Evolutionary conservation across 2,113 vertebrate genomes (phyloP), one percentile per base, ranked within the genome.

Genomic region (Turdus rufiventris): DNA sequence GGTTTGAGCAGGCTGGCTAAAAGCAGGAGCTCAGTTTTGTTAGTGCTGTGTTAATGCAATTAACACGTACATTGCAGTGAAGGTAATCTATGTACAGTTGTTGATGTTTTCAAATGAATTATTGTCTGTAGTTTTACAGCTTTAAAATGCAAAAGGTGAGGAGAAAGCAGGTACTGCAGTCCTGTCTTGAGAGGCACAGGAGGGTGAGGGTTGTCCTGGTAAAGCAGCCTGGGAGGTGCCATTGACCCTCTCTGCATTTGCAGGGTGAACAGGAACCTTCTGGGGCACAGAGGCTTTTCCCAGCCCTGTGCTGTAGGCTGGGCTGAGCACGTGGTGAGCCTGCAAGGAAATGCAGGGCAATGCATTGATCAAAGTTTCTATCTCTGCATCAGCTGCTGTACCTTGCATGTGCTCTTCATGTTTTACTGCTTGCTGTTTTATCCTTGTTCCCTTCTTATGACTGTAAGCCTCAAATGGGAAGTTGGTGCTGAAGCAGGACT

Each of bases 361-460:
- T 93, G 53, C 26, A 23, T 8, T 38, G 63, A 42, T 67, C 36
- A 19, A 82, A 81, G 53, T 82, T 94, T 89, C 70, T 42, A 14
- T 58, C 73, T 82, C 40, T 18, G n/a, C 58, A 50, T 54, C 77
- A 71, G 15, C 58, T 93, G 50, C 65, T 88, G 14, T 60, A 38
- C 47, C 73, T 88, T 85, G 26, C 19, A 29, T 10, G 18, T 79
- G n/a, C n/a, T 71, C 51, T 87, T 76, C 43, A 3, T 26, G 51
- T 60, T 68, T 58, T 31, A 63, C 57, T 70, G 29, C 53, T 95
- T n/a, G 31, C 71, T 82, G 91, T 36, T 95, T 91, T 88, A 33
- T 51, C 78, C 62, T 72, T 7, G 0, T 82, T 84, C 85, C 51
- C 8, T 85, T 14, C 45, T 85, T 33, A 11, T 24, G 58, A 45